These are phyloP conservation scores for Xerus rutilus DNA, from an alignment of 2,797 vertebrate species.

Conservation along the genomic window DNA sequence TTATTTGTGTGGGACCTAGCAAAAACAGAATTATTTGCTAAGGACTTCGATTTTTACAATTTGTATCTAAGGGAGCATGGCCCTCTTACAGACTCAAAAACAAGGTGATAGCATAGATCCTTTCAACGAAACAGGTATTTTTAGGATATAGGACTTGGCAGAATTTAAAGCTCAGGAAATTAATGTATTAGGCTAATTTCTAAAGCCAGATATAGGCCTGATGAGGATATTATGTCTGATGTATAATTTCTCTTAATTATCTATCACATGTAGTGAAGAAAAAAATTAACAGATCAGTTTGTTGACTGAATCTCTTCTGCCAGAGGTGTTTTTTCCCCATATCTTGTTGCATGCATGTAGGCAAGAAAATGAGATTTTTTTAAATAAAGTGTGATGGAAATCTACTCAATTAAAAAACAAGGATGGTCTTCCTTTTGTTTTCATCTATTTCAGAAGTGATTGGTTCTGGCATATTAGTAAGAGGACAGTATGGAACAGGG, in stretches of 20 bases:
- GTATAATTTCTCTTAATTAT: conserved; percentile 62
- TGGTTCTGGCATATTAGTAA: conserved; percentile 34
- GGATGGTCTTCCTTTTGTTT: conserved; percentile 67
- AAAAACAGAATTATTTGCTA: conserved; percentile 29
- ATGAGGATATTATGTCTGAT: conserved; percentile 48
- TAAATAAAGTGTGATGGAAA: conserved; percentile 75
- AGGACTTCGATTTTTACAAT: conserved; percentile 17
- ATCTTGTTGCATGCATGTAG: conserved; percentile 63
- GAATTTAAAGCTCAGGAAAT: conserved; percentile 30
- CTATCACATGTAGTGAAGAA: conserved; percentile 50
- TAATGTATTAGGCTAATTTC: conserved; percentile 47
- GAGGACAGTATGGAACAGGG: not conserved
- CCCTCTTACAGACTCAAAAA: conserved; percentile 1
- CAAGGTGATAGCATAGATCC: not conserved
- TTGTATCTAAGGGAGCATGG: not conserved
- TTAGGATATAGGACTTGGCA: conserved; percentile 39
- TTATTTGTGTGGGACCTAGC: not conserved
- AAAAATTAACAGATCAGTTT: conserved; percentile 41
- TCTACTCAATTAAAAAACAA: conserved; percentile 42
- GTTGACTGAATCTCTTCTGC: conserved; percentile 47
- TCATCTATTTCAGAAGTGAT: conserved; percentile 40
- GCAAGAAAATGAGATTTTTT: conserved; percentile 52
- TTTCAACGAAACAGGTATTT: conserved; percentile 38
- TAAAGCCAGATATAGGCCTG: conserved; percentile 50
- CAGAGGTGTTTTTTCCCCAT: not conserved